These are phyloP conservation scores for Monomorium pharaonis DNA, from an alignment of 1,140 invertebrate species.

Conservation along the genomic window DNA sequence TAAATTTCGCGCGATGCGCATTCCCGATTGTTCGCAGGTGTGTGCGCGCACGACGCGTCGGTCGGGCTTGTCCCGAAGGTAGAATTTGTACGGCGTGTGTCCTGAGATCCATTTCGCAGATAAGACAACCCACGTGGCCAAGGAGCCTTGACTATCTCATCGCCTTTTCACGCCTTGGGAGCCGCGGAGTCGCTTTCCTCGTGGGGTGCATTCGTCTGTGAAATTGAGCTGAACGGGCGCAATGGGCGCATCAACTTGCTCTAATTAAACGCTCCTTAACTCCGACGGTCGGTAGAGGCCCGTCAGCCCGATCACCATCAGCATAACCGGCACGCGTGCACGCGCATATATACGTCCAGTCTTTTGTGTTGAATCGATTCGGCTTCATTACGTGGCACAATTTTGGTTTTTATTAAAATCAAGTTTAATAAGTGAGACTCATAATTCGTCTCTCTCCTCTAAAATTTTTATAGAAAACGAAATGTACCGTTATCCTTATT, in stretches of 20 bases:
- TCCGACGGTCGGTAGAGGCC: slow-evolving; percentile 67
- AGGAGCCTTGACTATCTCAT: slow-evolving; percentile 79
- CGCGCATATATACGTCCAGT: background rate
- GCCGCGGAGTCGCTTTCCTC: slow-evolving; percentile 47
- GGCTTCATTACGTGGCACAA: background rate
- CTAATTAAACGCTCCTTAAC: slow-evolving; percentile 78
- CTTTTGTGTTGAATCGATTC: background rate
- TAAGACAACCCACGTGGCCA: slow-evolving; percentile 68
- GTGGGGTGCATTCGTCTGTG: slow-evolving; percentile 51
- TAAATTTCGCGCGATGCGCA: slow-evolving; percentile 55
- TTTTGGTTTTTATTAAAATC: background rate
- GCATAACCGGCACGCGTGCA: slow-evolving; percentile 33
- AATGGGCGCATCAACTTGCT: slow-evolving; percentile 19
- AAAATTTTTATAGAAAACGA: background rate
- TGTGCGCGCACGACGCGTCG: slow-evolving; percentile 32
- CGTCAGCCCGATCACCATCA: slow-evolving; percentile 15
- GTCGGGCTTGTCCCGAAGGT: too few relatives aligned
- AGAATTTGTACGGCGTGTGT: slow-evolving; percentile 48
- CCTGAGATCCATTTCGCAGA: slow-evolving; percentile 67
- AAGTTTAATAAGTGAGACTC: background rate
- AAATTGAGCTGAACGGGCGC: slow-evolving; percentile 49
- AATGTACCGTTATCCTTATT: background rate
- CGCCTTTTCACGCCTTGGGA: slow-evolving; percentile 72
- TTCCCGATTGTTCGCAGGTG: slow-evolving; percentile 55
- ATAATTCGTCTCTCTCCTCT: background rate